Conservation (phyloP, 2,797 vertebrate genomes). For the Psittacula derbiana region DNA sequence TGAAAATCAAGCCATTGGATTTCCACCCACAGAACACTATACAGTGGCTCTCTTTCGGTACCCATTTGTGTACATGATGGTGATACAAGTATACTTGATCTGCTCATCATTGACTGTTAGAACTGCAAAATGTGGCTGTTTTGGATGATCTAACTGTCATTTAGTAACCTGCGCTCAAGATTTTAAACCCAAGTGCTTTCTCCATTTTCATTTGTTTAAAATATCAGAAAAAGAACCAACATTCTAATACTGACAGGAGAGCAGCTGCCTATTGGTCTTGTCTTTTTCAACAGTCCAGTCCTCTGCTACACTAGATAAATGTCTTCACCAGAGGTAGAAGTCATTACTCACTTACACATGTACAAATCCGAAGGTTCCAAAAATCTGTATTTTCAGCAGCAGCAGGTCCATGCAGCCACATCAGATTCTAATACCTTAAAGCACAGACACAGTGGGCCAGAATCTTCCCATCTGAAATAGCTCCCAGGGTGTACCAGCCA, state of each 20-base stretch:
- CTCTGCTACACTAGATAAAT: neutral
- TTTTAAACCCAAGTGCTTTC: neutral
- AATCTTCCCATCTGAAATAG: neutral
- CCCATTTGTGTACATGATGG: neutral
- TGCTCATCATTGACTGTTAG: neutral
- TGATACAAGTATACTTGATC: neutral
- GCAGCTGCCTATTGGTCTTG: neutral
- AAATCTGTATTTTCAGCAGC: neutral
- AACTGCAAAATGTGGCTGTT: neutral
- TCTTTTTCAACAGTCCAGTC: neutral
- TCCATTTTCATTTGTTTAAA: neutral
- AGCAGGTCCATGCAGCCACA: neutral
- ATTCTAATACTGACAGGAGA: neutral
- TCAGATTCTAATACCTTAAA: neutral
- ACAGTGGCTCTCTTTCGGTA: accelerated
- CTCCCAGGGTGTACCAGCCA: neutral
- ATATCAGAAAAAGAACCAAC: neutral
- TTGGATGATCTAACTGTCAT: neutral
- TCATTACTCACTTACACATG: neutral
- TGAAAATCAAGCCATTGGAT: neutral
- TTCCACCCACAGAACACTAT: neutral
- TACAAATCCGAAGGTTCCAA: neutral
- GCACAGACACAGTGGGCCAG: neutral
- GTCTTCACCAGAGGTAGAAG: neutral
- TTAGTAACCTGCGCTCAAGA: neutral